Evolutionary conservation across 2,113 vertebrate species (phyloP).

Genomic region (Pseudolaguvia tuberculata): DNA sequence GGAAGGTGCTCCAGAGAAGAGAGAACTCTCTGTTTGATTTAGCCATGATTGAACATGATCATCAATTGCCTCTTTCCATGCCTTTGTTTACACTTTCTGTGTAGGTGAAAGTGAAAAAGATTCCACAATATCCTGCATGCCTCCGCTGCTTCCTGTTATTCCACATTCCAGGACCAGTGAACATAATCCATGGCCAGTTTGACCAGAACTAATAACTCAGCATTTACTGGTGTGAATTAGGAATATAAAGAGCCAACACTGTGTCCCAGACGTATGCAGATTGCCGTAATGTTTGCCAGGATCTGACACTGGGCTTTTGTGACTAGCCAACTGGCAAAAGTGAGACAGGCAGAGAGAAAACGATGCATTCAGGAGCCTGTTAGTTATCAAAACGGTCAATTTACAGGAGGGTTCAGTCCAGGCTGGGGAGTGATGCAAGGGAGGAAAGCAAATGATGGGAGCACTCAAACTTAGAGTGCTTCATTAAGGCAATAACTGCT

Average conservation of each 20-base stretch:
- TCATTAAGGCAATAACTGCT: conserved; percentile 32
- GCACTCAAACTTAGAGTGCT: conserved; percentile 31
- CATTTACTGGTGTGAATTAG: conserved; percentile 26
- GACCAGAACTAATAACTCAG: conserved; percentile 10
- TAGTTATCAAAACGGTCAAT: conserved; percentile 37
- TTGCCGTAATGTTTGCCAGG: neutral
- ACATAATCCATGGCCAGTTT: conserved; percentile 16
- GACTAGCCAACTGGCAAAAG: conserved; percentile 22
- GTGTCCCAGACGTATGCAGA: conserved; percentile 27
- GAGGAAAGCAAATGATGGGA: conserved; percentile 24
- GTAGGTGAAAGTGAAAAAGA: neutral
- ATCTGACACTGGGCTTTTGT: conserved; percentile 7
- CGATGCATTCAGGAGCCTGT: conserved; percentile 12
- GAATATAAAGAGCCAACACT: neutral
- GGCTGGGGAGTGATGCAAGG: neutral
- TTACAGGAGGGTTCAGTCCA: conserved; percentile 33
- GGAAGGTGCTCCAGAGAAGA: conserved; percentile 27
- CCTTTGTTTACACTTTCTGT: conserved; percentile 26
- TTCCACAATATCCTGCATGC: neutral
- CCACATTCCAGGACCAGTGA: conserved; percentile 5
- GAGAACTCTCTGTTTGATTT: conserved; percentile 41
- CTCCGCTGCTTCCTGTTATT: conserved; percentile 21
- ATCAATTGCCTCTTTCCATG: conserved; percentile 31
- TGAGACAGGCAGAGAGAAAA: conserved; percentile 8
- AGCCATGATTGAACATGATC: conserved; percentile 35